Percentiles rank a stretch among this genome's conserved stretches.
These are phyloP conservation scores for Leucoma salicis DNA, from an alignment of 2,888 invertebrate genomes.

Conservation along the genomic window DNA sequence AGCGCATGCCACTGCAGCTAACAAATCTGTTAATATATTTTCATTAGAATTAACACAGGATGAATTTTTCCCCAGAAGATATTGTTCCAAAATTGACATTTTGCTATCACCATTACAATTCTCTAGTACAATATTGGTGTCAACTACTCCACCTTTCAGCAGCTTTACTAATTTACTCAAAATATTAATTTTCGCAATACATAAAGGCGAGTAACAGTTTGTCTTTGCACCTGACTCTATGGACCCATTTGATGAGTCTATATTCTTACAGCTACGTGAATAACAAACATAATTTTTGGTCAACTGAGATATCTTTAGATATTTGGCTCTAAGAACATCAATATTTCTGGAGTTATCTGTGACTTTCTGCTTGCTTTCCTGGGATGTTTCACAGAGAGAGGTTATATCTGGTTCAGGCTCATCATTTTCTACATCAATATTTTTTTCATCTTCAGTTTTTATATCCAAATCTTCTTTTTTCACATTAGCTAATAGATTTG, in stretches of 20 bases:
- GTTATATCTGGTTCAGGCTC: conserved; percentile 70
- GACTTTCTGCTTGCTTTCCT: conserved; percentile 68
- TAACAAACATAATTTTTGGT: conserved; percentile 89
- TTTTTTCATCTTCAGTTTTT: conserved; percentile 79
- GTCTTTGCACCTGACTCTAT: conserved; percentile 73
- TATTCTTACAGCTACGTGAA: conserved; percentile 85
- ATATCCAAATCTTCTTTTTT: conserved; percentile 72
- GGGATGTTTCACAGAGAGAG: conserved; percentile 45
- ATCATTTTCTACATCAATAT: conserved; percentile 82
- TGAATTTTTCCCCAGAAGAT: conserved; percentile 81
- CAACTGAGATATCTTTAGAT: conserved; percentile 85
- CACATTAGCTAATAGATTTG: conserved; percentile 75
- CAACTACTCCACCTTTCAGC: conserved; percentile 83
- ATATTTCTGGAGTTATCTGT: conserved; percentile 85
- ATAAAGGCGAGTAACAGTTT: conserved; percentile 91
- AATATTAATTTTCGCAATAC: conserved; percentile 87
- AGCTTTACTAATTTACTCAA: conserved; percentile 85
- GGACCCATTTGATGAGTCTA: conserved; percentile 74
- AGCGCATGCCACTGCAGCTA: conserved; percentile 83
- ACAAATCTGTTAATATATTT: conserved; percentile 83
- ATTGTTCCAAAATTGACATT: conserved; percentile 87
- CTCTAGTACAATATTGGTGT: conserved; percentile 64
- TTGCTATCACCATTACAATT: conserved; percentile 76
- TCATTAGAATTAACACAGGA: conserved; percentile 68
- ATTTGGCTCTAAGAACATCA: conserved; percentile 86